Percentiles rank a stretch among this genome's conserved stretches.
These are phyloP conservation scores for Tychaedon coryphoeus DNA, from an alignment of 2,113 vertebrate species.

Conservation along the genomic window DNA sequence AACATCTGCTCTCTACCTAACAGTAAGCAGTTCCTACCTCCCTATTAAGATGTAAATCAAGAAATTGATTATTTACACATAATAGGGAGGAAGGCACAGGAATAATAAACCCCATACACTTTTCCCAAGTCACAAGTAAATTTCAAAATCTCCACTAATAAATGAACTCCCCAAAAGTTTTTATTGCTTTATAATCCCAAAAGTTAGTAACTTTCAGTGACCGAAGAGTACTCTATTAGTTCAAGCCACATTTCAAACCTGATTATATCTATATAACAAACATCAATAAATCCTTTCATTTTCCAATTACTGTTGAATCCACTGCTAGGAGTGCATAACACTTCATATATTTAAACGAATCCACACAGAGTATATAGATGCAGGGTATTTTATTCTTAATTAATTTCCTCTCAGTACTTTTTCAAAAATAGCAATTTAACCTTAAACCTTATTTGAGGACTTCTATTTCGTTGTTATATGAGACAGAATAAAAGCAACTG, in stretches of 20 bases:
- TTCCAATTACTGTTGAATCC: not conserved
- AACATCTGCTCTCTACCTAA: not conserved
- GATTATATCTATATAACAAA: not conserved
- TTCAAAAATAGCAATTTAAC: not conserved
- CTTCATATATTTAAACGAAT: not conserved
- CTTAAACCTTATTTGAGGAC: not conserved
- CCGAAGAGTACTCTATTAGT: not conserved
- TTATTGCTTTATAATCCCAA: not conserved
- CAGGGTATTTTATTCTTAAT: not conserved
- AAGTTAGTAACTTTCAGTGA: not conserved
- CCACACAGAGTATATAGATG: not conserved
- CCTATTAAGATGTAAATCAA: not conserved
- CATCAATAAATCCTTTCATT: not conserved
- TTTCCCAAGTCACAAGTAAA: not conserved
- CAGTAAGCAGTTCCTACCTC: not conserved
- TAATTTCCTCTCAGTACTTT: not conserved
- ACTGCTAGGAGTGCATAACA: not conserved
- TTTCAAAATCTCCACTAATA: not conserved
- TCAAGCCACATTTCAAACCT: not conserved
- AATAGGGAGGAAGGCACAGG: not conserved
- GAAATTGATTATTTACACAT: not conserved
- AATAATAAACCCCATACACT: not conserved
- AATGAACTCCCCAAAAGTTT: accelerated
- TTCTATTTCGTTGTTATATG: not conserved
- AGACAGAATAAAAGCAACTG: not conserved